Evolutionary conservation across 2,888 invertebrate genomes (phyloP), one percentile per base, ranked within the genome.

Genomic region (Papilio elwesi): DNA sequence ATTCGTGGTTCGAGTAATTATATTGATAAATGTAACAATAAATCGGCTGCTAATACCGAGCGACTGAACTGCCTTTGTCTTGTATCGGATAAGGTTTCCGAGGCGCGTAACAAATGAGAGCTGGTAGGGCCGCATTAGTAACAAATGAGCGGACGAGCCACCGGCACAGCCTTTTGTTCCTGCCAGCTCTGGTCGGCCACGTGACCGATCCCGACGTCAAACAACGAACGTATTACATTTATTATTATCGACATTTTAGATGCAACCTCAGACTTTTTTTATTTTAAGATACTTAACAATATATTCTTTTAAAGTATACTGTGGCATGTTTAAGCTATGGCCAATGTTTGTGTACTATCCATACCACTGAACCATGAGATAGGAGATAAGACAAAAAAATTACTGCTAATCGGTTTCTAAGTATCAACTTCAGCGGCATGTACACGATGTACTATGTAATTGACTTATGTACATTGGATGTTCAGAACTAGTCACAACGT

Each of bases 181-280:
- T 12, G 26, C 26, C 26, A 26, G 26, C 13, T 36, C 57, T 12
- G 26, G 13, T 8, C 36, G 57, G 36, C 57, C 36, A 36, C 57
- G 36, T 3, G 36, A 26, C 36, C 36, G 57, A 26, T 26, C 36
- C 12, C 57, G 7, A 57, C 36, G 26, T 57, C 36, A 57, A 16
- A 57, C 57, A 57, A 57, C 36, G 55, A 26, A 26, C 26, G 26
- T 10, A 36, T 57, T 57, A 36, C 57, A 57, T 36, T 57, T 57
- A 36, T 57, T 36, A 57, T 57, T 57, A 57, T 57, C 57, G 13
- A 36, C 57, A 26, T 26, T 57, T 36, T 36, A 36, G 36, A 57
- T 57, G 4, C 13, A 36, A 26, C 26, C 13, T 57, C 36, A 12
- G 36, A 57, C 26, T 57, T 26, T 57, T 36, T 57, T 1, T 15